Base-by-base conservation (phyloP, 2,888 invertebrate species). In the Andrena bicolor region DNA sequence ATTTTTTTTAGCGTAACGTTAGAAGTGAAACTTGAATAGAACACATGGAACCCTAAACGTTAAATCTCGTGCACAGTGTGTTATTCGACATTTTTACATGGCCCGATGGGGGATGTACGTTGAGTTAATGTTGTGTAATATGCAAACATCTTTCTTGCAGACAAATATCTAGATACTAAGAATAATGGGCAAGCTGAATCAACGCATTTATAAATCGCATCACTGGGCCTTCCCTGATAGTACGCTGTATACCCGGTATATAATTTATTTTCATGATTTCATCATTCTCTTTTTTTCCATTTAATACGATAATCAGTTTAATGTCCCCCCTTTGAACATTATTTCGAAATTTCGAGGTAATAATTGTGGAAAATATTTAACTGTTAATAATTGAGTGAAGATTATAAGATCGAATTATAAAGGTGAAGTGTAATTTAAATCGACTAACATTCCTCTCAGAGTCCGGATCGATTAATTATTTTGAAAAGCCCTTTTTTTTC, bases 161-260 rank as follows among this genome's bases (percentile, higher is more conserved):
- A 92, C 88, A 91, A 91, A 86, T 91, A 85, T 93, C 91, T 94
- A 93, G 92, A 93, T 89, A 91, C 93, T 94, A 94, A 93, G 92
- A 92, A 93, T 92, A 94, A 93, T 89, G 93, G 93, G 88, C 92
- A 92, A 92, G 92, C 93, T 88, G 94, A 93, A 93, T 93, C 94
- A 90, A 94, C 93, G 90, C 92, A 89, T 93, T 94, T 94, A 91
- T 94, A 93, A 91, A 92, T 90, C 91, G 20, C 77, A 92, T 88
- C 92, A 90, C 85, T 91, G 92, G 93, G 92, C 91, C 90, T 90
- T 89, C 88, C 88, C 91, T 91, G 92, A 92, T 92, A 92, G 90
- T 92, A 87, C 88, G 93, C 93, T 92, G 92, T 93, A 90, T 89
- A 90, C 86, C 92, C 89, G 93, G 93, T 94, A 94, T 83, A 91